Evolutionary conservation across 2,113 vertebrate genomes (phyloP).

Genomic region (Prunella fulvescens): DNA sequence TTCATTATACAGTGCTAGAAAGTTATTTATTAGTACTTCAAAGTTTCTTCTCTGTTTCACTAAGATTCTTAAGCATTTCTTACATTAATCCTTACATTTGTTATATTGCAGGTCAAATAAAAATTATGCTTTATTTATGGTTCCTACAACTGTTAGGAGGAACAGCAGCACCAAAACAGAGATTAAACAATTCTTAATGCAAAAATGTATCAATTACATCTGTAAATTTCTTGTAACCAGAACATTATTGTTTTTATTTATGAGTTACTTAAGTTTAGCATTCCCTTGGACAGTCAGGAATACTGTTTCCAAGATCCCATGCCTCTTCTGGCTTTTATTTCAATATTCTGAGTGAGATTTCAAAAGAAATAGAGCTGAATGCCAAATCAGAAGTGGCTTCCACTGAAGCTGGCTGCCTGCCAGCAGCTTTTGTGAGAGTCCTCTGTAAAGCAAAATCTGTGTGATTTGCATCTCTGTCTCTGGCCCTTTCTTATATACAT

Average conservation of each 20-base stretch:
- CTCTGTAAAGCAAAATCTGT: background rate
- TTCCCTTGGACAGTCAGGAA: background rate
- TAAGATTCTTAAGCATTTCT: background rate
- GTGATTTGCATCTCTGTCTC: background rate
- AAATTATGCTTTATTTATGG: background rate
- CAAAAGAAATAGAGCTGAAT: background rate
- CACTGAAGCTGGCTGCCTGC: background rate
- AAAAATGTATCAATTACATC: background rate
- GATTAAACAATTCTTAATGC: background rate
- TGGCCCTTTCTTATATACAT: background rate
- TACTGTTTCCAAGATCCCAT: background rate
- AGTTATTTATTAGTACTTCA: background rate
- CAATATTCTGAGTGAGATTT: background rate
- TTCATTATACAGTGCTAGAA: background rate
- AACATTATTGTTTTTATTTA: background rate
- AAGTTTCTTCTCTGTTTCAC: background rate
- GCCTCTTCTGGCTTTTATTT: background rate
- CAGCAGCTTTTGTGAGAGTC: background rate
- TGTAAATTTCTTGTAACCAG: background rate
- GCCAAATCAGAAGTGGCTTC: background rate
- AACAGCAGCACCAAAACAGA: background rate
- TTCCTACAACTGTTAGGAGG: background rate
- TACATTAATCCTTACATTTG: background rate
- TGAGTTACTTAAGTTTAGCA: background rate
- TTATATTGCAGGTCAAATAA: background rate